Percentiles rank a stretch among this genome's conserved stretches.
phyloP scores from a whole-genome alignment of 2,797 vertebrate species.

The Lerista edwardsae region DNA sequence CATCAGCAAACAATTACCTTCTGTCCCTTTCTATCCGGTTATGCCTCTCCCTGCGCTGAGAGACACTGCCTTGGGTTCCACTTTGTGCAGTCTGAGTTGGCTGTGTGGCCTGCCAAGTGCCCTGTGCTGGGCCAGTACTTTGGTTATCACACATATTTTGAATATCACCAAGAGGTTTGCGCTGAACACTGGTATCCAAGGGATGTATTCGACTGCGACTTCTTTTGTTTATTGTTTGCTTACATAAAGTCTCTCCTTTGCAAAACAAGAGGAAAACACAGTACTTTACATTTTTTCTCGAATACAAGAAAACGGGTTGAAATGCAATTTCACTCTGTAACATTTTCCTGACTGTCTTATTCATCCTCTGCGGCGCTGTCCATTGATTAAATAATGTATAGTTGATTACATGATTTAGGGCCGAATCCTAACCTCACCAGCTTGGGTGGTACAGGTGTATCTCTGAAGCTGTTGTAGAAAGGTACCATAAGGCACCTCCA shows the following conservation, averaged over 20 bases:
- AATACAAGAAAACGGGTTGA: neutral
- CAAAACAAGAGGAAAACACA: constrained; percentile 59
- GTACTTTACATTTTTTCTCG: constrained; percentile 18
- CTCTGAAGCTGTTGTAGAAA: no score
- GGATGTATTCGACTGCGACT: constrained; percentile 60
- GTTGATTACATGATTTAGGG: neutral
- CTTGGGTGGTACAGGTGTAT: no score
- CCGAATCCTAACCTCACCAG: no score
- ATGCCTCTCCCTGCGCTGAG: constrained; percentile 86
- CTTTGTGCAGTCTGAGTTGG: constrained; percentile 39
- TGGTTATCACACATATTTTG: constrained; percentile 66
- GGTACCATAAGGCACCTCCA: no score
- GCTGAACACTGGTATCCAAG: constrained; percentile 55
- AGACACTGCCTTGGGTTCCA: constrained; percentile 64
- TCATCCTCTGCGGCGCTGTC: neutral
- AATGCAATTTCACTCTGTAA: neutral
- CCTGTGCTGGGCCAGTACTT: constrained; percentile 30
- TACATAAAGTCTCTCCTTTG: constrained; percentile 77
- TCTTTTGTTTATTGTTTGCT: constrained; percentile 74
- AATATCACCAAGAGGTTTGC: constrained; percentile 73
- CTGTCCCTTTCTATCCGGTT: constrained; percentile 87
- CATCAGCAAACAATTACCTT: constrained; percentile 64
- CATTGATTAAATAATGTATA: neutral
- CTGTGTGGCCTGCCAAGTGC: constrained; percentile 62
- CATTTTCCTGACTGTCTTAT: neutral